Evolutionary conservation across 2,888 invertebrate genomes (phyloP), one percentile per base, ranked within the genome.

Genomic region (Dasypogon diadema): DNA sequence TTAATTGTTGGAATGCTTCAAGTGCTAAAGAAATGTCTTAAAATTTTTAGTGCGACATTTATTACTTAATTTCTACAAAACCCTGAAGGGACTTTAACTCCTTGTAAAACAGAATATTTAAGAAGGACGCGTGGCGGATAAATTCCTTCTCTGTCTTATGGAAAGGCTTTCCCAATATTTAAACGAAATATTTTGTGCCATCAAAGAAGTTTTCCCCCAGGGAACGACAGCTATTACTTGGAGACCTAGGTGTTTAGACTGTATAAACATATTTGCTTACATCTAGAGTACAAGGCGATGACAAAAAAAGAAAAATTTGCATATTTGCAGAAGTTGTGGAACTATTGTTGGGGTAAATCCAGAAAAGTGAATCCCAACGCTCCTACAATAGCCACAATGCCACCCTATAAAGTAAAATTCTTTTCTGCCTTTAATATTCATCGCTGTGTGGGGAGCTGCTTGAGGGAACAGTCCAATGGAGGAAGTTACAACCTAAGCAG

Each of bases 281-380:
- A 60, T 37, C 37, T 8, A 34, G 37, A 60, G 37, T 21, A 60
- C 42, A 42, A 60, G 37, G 21, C 37, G 60, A 60, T 21, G 60
- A 60, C 60, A 60, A 60, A 60, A n/a, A 60, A 60, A 30, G 16
- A 60, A 60, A 37, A 60, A 60, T 60, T 60, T 60, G 60, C 60
- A 60, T 60, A 60, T 60, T 37, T 60, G n/a, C 60, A 37, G 21
- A 60, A 60, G 37, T 60, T 60, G 60, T 34, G 60, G 60, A 60
- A 37, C 60, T 60, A 60, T 60, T 60, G 60, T 60, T 60, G 37
- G 37, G 60, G 60, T 10, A 60, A 37, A 60, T 60, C 60, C 60
- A 21, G 60, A 60, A 60, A 60, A 60, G 60, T 60, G 60, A 60
- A 37, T 42, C 60, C 60, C 60, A 60, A 21, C n/a, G 60, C 60